Evolutionary conservation across 2,113 vertebrate genomes (phyloP), one percentile per base, ranked within the genome.

Genomic region (Leptodactylus fuscus): DNA sequence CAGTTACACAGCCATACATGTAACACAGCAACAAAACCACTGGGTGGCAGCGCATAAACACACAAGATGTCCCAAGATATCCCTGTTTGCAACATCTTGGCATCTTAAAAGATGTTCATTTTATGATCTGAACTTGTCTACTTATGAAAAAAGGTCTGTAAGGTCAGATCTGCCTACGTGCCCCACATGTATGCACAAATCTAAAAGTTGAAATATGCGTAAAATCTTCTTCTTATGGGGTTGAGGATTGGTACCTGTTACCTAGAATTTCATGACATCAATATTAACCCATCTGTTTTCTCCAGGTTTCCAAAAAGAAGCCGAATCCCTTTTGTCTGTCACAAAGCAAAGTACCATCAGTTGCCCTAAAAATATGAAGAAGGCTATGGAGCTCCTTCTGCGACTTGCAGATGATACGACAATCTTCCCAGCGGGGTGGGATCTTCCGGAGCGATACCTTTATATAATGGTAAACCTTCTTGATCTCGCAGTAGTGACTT

Each of bases 301-400:
- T 36, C 38, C 77, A 98, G 97, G 97, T 87, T 99, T 97, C 88
- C 96, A 97, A 90, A 94, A 92, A 82, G 96, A 98, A 91, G 96
- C 92, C 0, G 96, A 98, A 10, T 91, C 93, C 46, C 89, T 98
- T 88, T 87, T 98, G 90, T 93, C 93, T 0, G 96, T 98, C 79
- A 97, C 95, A 44, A 95, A 93, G 65, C 95, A 94, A 70, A 94
- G 91, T 69, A 91, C 94, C 85, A 91, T 95, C 88, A 96, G 90
- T 0, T 93, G 96, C 83, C 92, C 93, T 58, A 94, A 95, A 79
- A 95, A 96, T 89, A 92, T 94, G 22, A 90, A 89, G 74, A 93
- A 93, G 89, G 93, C 95, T 20, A 88, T 90, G 3, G 94, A 96
- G 36, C 92, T 97, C 82, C 76, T 98, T 70, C 85, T 93, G 60